Evolutionary conservation across 2,797 vertebrate genomes (phyloP), one percentile per base, ranked within the genome.

Genomic region (Myotis findleyi): DNA sequence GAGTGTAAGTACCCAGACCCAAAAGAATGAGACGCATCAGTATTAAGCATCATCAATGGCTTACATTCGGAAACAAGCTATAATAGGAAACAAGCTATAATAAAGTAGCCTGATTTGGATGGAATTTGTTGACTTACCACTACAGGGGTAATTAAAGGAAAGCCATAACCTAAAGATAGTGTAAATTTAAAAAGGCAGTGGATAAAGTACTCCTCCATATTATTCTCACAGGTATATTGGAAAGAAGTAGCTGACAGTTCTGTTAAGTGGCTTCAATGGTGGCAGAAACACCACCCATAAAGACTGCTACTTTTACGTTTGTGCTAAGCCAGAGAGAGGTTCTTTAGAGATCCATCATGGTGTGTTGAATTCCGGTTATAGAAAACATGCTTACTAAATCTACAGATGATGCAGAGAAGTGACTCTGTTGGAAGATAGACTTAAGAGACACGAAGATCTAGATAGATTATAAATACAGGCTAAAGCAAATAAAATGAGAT

Each of bases 1-100:
- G 76, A 69, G 11, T 73, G 2, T 93, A 72, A 81, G 21, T 44
- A 73, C 51, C 66, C 41, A 75, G 62, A 81, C 21, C n/a, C 49
- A 66, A 53, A 97, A 96, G 57, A 96, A 85, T 76, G 53, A 75
- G 36, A 89, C 51, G 23, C 30, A 69, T 69, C 62, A 91, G 77
- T 53, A 90, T 17, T 62, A 72, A 41, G 51, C 90, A 93, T 79
- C 80, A 75, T 33, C 44, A 83, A 10, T 18, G 27, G 47, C 41
- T 96, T 27, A 25, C 14, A 17, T 69, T 21, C 49, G 76, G 33
- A 91, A 92, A 92, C 14, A 94, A 87, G 53, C 23, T 75, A 38
- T 8, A 92, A 88, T 64, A 83, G 76, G 23, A 91, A 92, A 92
- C 14, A 94, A 87, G 53, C 23, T 75, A 38, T 13, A 92, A 88